Evolutionary conservation across 2,113 vertebrate species (phyloP).

Genomic region (Phalacrocorax brasilianus): DNA sequence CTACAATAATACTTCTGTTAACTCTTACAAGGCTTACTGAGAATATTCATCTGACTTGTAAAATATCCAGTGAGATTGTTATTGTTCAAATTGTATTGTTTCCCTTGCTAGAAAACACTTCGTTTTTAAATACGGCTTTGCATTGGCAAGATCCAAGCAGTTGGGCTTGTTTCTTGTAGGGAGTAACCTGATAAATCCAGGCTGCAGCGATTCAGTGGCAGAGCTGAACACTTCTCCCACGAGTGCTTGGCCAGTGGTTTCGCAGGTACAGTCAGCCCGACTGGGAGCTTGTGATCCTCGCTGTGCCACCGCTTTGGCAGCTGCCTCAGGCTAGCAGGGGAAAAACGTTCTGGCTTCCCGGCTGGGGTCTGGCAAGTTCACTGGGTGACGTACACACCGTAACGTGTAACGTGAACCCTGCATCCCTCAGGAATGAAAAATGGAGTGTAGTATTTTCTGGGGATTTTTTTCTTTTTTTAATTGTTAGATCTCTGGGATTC

Average conservation of each 20-base stretch:
- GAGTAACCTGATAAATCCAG: not conserved
- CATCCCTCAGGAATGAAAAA: not conserved
- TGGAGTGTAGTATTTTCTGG: not conserved
- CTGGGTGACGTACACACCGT: fast-evolving
- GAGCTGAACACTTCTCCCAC: not conserved
- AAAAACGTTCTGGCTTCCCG: not conserved
- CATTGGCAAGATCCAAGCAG: not conserved
- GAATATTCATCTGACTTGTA: not conserved
- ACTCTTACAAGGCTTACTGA: not conserved
- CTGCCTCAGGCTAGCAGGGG: not conserved
- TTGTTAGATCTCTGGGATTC: not conserved
- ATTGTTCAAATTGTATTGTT: not conserved
- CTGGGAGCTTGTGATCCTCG: not conserved
- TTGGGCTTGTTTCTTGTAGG: not conserved
- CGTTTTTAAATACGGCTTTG: not conserved
- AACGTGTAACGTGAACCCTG: fast-evolving
- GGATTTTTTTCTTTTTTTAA: too few species aligned
- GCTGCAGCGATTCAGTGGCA: not conserved
- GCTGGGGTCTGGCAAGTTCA: not conserved
- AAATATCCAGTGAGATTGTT: not conserved
- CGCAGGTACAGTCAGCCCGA: fast-evolving
- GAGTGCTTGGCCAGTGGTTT: not conserved
- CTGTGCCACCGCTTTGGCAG: not conserved
- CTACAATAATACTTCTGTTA: not conserved
- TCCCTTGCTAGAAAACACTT: not conserved